A percentile compares a stretch with the other conserved stretches of the same genome.
phyloP scores from a whole-genome alignment of 2,797 vertebrate species.

The Spinus pinus region DNA sequence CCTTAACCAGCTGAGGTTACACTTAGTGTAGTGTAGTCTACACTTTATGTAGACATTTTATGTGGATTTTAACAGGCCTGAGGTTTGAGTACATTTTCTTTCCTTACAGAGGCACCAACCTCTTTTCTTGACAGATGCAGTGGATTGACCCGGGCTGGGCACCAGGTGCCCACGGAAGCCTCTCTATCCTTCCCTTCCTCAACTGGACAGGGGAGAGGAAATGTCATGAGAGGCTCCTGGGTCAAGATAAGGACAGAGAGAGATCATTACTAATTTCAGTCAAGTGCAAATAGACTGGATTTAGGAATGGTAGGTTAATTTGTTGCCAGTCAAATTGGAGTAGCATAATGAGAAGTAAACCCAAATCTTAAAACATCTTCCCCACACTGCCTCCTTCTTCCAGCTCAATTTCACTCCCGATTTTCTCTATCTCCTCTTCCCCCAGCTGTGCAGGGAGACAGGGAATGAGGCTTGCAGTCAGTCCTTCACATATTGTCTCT shows the following conservation, averaged over 20 bases:
- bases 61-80: background rate
- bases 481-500: background rate
- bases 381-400: background rate
- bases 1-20: background rate
- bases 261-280: background rate
- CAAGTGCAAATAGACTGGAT: rapidly evolving
- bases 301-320: background rate
- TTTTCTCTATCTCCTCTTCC: background rate
- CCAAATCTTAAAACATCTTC: background rate
- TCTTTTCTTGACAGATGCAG: background rate
- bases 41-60: background rate
- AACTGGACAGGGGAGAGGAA: background rate
- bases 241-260: background rate
- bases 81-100: background rate
- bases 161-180: rapidly evolving
- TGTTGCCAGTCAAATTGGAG: background rate
- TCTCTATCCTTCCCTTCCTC: background rate
- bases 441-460: background rate
- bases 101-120: background rate
- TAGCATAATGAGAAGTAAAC: background rate
- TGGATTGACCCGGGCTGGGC: background rate
- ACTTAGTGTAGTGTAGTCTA: background rate
- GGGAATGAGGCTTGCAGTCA: background rate
- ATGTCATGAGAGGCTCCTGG: background rate
- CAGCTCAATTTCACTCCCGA: background rate